phyloP scores from a whole-genome alignment of 2,888 invertebrate genomes.

The Microdon myrmicae region DNA sequence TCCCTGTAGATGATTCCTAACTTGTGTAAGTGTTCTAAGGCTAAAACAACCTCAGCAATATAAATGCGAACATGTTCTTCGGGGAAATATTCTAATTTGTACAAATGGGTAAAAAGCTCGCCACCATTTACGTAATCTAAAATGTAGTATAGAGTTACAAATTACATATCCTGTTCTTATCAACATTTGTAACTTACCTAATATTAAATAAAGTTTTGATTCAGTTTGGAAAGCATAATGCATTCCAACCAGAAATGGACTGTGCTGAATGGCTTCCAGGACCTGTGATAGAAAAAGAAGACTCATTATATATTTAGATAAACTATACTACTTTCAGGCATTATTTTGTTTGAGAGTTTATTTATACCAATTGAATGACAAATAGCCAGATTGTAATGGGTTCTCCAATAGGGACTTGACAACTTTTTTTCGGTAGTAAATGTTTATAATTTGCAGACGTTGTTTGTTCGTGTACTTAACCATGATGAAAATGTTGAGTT shows the following conservation, averaged over 20 bases:
- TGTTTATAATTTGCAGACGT: too few relatives aligned
- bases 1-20: conserved; percentile 97
- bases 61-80: conserved; percentile 92
- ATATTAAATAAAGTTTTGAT: conserved; percentile 93
- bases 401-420: too few relatives aligned
- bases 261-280: conserved; percentile 91
- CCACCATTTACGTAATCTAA: conserved; percentile 97
- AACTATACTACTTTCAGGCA: neutral
- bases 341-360: neutral
- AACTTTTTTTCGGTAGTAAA: too few relatives aligned
- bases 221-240: conserved; percentile 99
- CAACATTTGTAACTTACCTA: conserved; percentile 87
- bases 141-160: neutral
- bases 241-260: conserved; percentile 95
- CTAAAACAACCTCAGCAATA: conserved; percentile 95
- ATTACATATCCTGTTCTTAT: too few relatives aligned
- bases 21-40: conserved; percentile 95
- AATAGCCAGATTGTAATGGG: too few relatives aligned
- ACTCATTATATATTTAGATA: neutral
- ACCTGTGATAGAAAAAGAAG: conserved; percentile 69
- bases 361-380: too few relatives aligned
- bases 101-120: conserved; percentile 96
- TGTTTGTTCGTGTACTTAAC: too few relatives aligned
- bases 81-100: conserved; percentile 91
- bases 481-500: too few relatives aligned